phyloP scores from a whole-genome alignment of 2,113 vertebrate genomes.

The Panthera uncia region DNA sequence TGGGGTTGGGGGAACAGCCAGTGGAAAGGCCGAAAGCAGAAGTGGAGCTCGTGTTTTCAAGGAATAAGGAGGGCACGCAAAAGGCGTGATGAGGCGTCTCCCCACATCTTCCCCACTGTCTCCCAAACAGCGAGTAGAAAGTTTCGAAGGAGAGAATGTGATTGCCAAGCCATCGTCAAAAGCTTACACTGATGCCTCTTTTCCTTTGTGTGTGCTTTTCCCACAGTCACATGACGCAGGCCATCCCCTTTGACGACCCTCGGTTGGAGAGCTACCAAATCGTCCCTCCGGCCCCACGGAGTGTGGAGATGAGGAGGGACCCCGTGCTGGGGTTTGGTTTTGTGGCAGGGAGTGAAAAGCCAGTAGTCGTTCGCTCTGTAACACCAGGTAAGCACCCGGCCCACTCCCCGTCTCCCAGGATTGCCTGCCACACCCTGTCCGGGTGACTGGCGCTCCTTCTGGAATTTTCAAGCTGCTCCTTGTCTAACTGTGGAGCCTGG shows the following conservation, averaged over 20 bases:
- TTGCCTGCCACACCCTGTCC: background rate
- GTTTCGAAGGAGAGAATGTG: background rate
- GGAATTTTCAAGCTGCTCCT: background rate
- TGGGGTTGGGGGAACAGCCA: background rate
- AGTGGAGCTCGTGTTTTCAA: background rate
- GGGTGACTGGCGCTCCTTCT: background rate
- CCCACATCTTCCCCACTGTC: background rate
- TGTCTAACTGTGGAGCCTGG: background rate
- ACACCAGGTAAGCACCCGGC: slow-evolving; percentile 92
- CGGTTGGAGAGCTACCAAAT: slow-evolving; percentile 94
- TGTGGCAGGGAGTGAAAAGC: slow-evolving; percentile 99
- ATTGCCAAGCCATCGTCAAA: background rate
- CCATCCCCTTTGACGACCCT: slow-evolving; percentile 94
- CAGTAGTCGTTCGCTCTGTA: slow-evolving; percentile 97
- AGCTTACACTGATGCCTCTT: slow-evolving; percentile 58
- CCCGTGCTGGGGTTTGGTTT: slow-evolving; percentile 98
- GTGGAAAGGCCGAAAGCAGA: background rate
- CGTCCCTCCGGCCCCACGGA: slow-evolving; percentile 93
- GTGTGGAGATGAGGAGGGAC: slow-evolving; percentile 98
- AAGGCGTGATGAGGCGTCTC: background rate
- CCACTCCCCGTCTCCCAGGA: background rate
- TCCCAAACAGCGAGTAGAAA: background rate
- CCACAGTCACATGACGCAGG: slow-evolving; percentile 94
- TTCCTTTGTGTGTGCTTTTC: slow-evolving; percentile 78
- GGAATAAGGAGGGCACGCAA: background rate